These are phyloP conservation scores for Orthonyx spaldingii DNA, from an alignment of 2,113 vertebrate species.

Conservation along the genomic window DNA sequence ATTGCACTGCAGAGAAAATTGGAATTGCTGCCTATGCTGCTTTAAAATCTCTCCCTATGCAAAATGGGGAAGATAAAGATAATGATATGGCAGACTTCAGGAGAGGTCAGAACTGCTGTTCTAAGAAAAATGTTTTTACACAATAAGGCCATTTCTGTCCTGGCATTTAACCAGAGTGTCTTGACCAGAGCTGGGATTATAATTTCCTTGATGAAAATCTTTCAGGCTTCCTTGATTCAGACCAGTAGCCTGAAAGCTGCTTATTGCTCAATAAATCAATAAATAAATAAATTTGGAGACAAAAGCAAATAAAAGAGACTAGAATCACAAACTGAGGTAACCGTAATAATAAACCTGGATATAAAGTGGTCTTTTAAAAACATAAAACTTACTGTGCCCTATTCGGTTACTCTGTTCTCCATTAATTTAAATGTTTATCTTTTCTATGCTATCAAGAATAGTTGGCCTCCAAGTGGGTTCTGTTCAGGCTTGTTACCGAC, in stretches of 20 bases:
- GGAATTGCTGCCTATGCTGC: not conserved
- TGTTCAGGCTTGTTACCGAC: not conserved
- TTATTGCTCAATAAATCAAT: not conserved
- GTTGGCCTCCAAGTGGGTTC: not conserved
- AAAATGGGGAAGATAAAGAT: not conserved
- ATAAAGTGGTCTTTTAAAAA: not conserved
- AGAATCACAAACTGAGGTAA: not conserved
- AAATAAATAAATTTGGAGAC: not conserved
- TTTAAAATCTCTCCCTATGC: not conserved
- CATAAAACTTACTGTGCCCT: not conserved
- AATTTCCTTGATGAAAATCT: not conserved
- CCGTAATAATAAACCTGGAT: not conserved
- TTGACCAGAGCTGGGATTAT: not conserved
- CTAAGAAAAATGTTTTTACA: not conserved
- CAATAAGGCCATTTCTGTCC: not conserved
- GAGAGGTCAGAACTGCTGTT: not conserved
- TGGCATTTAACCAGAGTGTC: not conserved
- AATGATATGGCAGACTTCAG: not conserved
- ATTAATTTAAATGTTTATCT: not conserved
- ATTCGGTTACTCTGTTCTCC: not conserved
- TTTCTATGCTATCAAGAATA: accelerated
- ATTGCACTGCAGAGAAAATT: not conserved
- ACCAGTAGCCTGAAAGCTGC: not conserved
- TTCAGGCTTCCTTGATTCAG: not conserved
- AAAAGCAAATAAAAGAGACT: not conserved